These are phyloP conservation scores for Alexandromys fortis DNA, from an alignment of 2,113 vertebrate genomes.

Conservation along the genomic window DNA sequence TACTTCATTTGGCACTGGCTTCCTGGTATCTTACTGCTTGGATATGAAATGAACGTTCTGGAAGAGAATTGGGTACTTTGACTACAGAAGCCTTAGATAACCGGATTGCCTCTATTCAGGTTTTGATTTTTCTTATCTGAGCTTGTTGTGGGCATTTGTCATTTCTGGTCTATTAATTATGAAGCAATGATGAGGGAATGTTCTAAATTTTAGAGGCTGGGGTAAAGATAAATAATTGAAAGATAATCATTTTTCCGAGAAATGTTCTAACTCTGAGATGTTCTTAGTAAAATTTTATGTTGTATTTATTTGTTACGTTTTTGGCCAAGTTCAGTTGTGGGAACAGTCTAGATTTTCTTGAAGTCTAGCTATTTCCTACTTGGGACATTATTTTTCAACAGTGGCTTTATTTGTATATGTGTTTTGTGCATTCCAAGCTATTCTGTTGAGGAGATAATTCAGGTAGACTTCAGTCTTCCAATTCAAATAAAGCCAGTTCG, in stretches of 20 bases:
- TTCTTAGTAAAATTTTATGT: not conserved
- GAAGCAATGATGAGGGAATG: not conserved
- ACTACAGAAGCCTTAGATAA: slow-evolving; percentile 11
- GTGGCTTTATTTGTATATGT: not conserved
- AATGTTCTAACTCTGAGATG: not conserved
- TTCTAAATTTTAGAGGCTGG: slow-evolving; percentile 9
- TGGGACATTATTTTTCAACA: slow-evolving; percentile 30
- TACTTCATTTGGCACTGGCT: slow-evolving; percentile 14
- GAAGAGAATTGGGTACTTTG: slow-evolving; percentile 1
- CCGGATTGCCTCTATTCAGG: not conserved
- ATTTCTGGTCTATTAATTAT: not conserved
- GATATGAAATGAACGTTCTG: slow-evolving; percentile 29
- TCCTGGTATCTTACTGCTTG: not conserved
- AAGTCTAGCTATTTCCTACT: slow-evolving; percentile 2
- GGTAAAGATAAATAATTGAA: not conserved
- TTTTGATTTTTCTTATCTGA: not conserved
- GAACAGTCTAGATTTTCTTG: slow-evolving; percentile 28
- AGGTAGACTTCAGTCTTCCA: not conserved
- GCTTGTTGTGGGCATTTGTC: slow-evolving; percentile 1
- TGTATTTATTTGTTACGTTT: not conserved
- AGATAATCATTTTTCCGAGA: not conserved
- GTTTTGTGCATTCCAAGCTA: slow-evolving; percentile 8
- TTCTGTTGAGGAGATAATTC: not conserved
- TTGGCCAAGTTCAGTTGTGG: not conserved
- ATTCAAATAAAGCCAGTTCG: slow-evolving; percentile 5